A percentile compares a stretch with the other conserved stretches of the same genome.
phyloP scores from a whole-genome alignment of 2,113 vertebrate genomes.

The Vicugna pacos region DNA sequence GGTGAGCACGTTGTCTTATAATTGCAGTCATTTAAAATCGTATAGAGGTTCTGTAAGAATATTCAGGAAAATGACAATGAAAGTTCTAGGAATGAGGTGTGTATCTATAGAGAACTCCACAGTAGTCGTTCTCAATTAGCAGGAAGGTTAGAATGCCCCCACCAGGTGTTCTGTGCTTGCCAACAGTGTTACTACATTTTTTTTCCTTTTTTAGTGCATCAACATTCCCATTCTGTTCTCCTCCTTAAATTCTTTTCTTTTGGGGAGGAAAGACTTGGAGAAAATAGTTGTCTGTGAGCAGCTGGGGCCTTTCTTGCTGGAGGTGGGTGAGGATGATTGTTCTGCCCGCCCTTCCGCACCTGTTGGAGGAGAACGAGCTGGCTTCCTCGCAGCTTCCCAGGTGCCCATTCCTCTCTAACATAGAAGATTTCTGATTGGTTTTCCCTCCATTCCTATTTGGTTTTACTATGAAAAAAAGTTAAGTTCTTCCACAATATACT shows the following conservation, averaged over 20 bases:
- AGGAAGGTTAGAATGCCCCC: neutral
- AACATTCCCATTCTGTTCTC: neutral
- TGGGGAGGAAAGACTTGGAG: neutral
- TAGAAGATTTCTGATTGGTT: neutral
- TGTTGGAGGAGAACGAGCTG: no score
- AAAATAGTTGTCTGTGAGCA: neutral
- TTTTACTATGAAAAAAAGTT: neutral
- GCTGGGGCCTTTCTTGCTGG: neutral
- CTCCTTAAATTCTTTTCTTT: neutral
- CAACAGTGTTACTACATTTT: no score
- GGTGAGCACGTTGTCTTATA: neutral
- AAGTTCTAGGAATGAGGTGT: neutral
- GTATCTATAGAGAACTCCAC: neutral
- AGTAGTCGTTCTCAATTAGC: neutral
- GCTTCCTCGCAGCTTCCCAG: neutral
- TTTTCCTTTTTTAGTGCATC: neutral
- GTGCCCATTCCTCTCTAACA: neutral
- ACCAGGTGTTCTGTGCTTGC: neutral
- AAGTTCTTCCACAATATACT: neutral
- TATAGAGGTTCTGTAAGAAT: neutral
- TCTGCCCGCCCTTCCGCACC: no score
- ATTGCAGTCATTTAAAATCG: neutral
- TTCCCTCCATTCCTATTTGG: neutral
- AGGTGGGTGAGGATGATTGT: accelerated
- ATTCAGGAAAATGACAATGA: neutral